Base-by-base conservation (phyloP, 2,888 invertebrate species). In the Hemithea aestivaria region DNA sequence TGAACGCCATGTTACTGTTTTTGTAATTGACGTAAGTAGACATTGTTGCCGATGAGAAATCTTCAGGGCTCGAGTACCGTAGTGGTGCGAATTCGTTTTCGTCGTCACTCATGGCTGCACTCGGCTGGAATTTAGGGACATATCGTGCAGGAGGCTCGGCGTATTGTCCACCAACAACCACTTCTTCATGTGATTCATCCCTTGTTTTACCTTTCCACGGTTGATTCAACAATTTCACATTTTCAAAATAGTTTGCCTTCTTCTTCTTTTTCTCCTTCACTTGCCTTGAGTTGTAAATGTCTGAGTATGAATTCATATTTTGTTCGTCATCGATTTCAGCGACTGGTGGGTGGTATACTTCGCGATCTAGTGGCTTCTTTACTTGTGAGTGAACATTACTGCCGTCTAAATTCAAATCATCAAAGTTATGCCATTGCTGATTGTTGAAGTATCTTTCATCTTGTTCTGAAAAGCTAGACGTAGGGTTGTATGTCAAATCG, bases 11-110 rank as follows among this genome's bases (percentile, higher is more conserved):
- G 40, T 87, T 87, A 36, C 85, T 76, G 45, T 85, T 65, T 52
- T 81, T 84, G 51, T 85, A 84, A 44, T 85, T 85, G 1, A 77
- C 73, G 33, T 85, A 85, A 1, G 81, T 72, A 0, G 85, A 85
- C 6, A 67, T 67, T 1, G 70, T 61, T 0, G 70, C 72, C 20
- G 79, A 71, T 10, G 58, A 44, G 2, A 63, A 53, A 4, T 53
- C 39, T 5, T 74, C 68, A 0, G 65, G 41, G 20, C 78, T 69
- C 11, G 35, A 25, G n/a, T 54, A 36, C 16, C 55, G 65, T 1
- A 56, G 56, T 7, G 56, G 52, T 1, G 53, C 48, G 7, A 66
- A 58, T 10, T 67, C 63, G 1, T 70, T 65, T 20, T 67, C 60
- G 3, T 63, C 62, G 0, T 50, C 52, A 28, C 55, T 56, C 46